phyloP scores from a whole-genome alignment of 2,113 vertebrate species.

The Dryoscopus gambensis region DNA sequence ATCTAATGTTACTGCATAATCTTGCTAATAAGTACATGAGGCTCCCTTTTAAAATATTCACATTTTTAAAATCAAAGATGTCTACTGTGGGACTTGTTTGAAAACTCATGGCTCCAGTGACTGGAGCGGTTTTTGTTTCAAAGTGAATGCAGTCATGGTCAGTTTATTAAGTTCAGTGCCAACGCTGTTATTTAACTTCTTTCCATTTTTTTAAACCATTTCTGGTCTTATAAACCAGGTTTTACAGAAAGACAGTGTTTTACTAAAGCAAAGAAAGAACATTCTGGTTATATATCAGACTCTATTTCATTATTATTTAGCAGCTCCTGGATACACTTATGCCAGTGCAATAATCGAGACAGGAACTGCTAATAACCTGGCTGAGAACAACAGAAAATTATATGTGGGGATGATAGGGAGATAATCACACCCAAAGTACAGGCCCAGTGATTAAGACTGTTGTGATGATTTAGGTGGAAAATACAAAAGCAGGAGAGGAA shows the following conservation, averaged over 20 bases:
- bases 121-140: not conserved
- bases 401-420: not conserved
- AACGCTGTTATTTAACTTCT: not conserved
- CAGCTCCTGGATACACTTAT: not conserved
- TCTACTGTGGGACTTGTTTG: not conserved
- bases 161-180: not conserved
- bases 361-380: not conserved
- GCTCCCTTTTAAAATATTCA: not conserved
- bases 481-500: not conserved
- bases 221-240: not conserved
- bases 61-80: not conserved
- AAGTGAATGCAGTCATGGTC: not conserved
- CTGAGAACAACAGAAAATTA: not conserved
- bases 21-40: not conserved
- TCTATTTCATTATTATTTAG: not conserved
- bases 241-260: not conserved
- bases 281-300: not conserved
- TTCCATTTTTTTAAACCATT: not conserved
- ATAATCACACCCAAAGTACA: not conserved
- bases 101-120: not conserved
- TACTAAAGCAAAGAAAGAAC: not conserved
- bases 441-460: not conserved
- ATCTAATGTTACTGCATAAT: not conserved
- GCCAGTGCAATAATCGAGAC: not conserved
- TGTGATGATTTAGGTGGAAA: not conserved